phyloP scores from a whole-genome alignment of 2,888 invertebrate genomes.

The Sinelater perroti region DNA sequence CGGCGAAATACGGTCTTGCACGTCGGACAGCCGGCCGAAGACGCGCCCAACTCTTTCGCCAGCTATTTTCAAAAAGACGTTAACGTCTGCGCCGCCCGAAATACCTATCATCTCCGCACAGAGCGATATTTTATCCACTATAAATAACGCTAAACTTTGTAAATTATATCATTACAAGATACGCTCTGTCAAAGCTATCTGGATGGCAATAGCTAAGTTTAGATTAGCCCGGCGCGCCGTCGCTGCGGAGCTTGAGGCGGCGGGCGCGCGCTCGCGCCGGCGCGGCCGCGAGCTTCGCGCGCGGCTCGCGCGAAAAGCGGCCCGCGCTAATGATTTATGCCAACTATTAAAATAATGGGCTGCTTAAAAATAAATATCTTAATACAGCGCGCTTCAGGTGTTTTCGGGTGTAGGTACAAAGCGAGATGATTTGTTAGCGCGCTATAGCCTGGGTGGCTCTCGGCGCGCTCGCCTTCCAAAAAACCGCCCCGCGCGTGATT shows the following conservation, averaged over 20 bases:
- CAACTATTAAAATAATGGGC: constrained; percentile 41
- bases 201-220: constrained; percentile 40
- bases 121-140: constrained; percentile 54
- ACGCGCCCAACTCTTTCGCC: constrained; percentile 47
- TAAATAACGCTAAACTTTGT: constrained; percentile 52
- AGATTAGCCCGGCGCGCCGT: constrained; percentile 31
- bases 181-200: constrained; percentile 49
- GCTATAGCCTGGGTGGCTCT: constrained; percentile 30
- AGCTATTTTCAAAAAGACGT: constrained; percentile 52
- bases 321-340: constrained; percentile 35
- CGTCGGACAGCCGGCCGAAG: constrained; percentile 30
- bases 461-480: constrained; percentile 2
- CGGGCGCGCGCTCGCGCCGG: not conserved
- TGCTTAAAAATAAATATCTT: constrained; percentile 41
- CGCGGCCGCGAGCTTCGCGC: not conserved
- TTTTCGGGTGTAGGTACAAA: constrained; percentile 42
- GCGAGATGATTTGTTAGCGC: constrained; percentile 43
- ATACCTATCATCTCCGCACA: constrained; percentile 44
- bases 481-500: constrained; percentile 11
- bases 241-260: not conserved
- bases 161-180: constrained; percentile 53
- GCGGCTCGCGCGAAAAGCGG: constrained; percentile 18
- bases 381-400: constrained; percentile 40
- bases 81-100: constrained; percentile 45
- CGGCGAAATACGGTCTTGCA: constrained; percentile 35